Evolutionary conservation across 92 coral and sea anemone genomes (phyloP).

Genomic region (Zoanthus solanderi): DNA sequence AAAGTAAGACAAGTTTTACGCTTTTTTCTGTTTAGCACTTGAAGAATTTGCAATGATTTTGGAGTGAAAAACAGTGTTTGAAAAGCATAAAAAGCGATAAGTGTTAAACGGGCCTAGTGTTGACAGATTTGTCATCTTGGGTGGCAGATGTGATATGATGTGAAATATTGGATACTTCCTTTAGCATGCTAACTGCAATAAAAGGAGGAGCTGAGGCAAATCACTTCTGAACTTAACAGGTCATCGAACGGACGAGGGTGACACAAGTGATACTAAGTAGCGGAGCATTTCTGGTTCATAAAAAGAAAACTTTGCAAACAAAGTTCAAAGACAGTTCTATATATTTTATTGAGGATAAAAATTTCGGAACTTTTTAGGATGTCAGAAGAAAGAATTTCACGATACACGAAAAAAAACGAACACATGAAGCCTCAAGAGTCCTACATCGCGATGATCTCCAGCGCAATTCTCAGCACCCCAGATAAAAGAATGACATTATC

Average conservation of each 20-base stretch:
- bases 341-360: not conserved
- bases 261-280: not conserved
- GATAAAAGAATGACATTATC: slow-evolving; percentile 64
- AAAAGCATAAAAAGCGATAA: not conserved
- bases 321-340: not conserved
- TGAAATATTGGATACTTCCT: slow-evolving; percentile 35
- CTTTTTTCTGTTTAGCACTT: not conserved
- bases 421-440: slow-evolving; percentile 60
- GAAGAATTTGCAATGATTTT: not conserved
- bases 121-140: slow-evolving; percentile 25
- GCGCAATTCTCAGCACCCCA: slow-evolving; percentile 62
- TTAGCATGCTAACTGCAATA: not conserved
- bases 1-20: not conserved
- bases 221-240: not conserved
- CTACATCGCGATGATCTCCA: slow-evolving; percentile 61
- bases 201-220: not conserved
- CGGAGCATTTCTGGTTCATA: not conserved
- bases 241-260: not conserved
- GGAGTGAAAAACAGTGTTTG: not conserved
- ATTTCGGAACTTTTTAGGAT: not conserved
- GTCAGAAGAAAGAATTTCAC: slow-evolving; percentile 6
- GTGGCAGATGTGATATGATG: slow-evolving; percentile 33
- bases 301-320: not conserved
- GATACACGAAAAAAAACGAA: not conserved
- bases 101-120: slow-evolving; percentile 9